Base-by-base conservation (phyloP, 2,888 invertebrate genomes). In the Heliconius ismenius region DNA sequence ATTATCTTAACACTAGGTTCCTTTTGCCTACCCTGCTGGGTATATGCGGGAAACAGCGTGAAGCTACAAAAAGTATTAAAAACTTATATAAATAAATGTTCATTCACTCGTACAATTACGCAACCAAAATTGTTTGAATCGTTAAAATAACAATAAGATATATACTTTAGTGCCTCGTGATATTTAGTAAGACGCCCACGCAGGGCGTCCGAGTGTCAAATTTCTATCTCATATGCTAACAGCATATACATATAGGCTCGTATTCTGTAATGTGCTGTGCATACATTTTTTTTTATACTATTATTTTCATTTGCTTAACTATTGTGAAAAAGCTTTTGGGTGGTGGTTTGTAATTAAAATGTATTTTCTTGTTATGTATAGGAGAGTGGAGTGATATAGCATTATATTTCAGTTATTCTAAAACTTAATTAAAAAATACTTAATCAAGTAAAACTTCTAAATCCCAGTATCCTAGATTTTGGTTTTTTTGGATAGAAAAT, bases 141-240 rank as follows among this genome's bases (percentile, higher is more conserved):
- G 39, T 67, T 43, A 26, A 67, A 67, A 67, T 67, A 67, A 65
- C 39, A 65, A 67, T n/a, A 11, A 58, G 36, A 15, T 58, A 32
- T 70, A 70, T 58, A 36, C 24, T 70, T 58, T 54, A 49, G 69
- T 58, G 70, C 58, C n/a, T 70, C 32, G 60, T 26, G 73, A 36
- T 73, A 73, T 73, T 63, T 43, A 62, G 62, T 26, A 21, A 76
- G 28, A 60, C 79, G 78, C 79, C 79, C 69, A 79, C 79, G 76
- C 69, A 68, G 70, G 49, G 26, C 76, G 70, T 68, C 65, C 68
- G 62, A 75, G 75, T 77, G 77, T 75, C 75, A 78, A 78, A 78
- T 75, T 78, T 78, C 75, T 75, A 72, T 63, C 72, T 67, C 77
- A 64, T 36, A 78, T 73, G 77, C 60, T 78, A 78, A 78, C 77